phyloP scores from a whole-genome alignment of 1,140 invertebrate genomes.

The Hyles vespertilio region DNA sequence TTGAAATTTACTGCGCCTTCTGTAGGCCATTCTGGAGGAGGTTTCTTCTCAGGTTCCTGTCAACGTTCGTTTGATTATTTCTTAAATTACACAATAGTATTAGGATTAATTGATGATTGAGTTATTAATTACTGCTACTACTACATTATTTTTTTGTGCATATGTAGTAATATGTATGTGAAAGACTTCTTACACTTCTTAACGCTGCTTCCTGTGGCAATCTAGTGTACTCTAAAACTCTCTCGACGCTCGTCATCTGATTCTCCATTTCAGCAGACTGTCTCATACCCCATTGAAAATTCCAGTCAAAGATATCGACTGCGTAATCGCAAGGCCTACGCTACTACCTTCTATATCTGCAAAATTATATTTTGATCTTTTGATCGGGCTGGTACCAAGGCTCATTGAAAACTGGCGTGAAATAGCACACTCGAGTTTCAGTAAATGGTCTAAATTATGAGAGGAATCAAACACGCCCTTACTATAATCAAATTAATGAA shows the following conservation, averaged over 20 bases:
- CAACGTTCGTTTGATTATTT: too few relatives aligned
- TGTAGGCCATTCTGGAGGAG: conserved; percentile 81
- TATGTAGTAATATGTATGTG: not conserved
- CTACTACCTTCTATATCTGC: conserved; percentile 74
- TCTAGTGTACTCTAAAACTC: conserved; percentile 85
- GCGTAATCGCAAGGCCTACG: conserved; percentile 90
- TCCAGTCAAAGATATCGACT: conserved; percentile 86
- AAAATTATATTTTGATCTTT: too few relatives aligned
- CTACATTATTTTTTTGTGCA: not conserved
- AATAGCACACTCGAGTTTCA: too few relatives aligned
- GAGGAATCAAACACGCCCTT: too few relatives aligned
- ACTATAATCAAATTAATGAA: too few relatives aligned
- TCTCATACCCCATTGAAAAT: conserved; percentile 90
- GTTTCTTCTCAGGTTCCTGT: conserved; percentile 76
- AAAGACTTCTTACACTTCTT: conserved; percentile 30
- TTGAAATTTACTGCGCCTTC: conserved; percentile 82
- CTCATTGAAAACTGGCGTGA: too few relatives aligned
- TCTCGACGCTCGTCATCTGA: conserved; percentile 87
- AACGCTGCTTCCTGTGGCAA: conserved; percentile 57
- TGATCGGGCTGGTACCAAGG: too few relatives aligned
- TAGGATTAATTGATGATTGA: too few relatives aligned
- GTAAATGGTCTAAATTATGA: too few relatives aligned
- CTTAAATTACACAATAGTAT: too few relatives aligned
- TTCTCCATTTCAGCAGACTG: conserved; percentile 89
- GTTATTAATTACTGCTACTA: not conserved